A percentile compares a stretch with the other conserved stretches of the same genome.
Conservation (phyloP, 2,888 invertebrate genomes). For the Coenonympha glycerion region DNA sequence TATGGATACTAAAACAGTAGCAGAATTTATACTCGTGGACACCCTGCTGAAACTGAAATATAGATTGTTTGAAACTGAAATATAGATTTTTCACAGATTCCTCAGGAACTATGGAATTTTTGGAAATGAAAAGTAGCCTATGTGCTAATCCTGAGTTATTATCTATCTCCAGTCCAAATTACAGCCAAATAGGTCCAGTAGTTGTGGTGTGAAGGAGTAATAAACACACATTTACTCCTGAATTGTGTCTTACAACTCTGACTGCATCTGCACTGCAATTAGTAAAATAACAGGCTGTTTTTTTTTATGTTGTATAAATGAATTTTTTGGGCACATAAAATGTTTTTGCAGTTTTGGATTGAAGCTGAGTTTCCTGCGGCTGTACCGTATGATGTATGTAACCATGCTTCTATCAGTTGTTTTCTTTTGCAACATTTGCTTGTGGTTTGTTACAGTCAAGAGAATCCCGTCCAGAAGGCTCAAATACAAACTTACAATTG, state of each 20-base stretch:
- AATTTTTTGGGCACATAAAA: background rate
- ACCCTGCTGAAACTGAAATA: no score
- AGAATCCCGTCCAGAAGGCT: slow-evolving; percentile 49
- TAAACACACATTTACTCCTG: no score
- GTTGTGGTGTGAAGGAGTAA: no score
- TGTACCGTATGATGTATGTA: slow-evolving; percentile 61
- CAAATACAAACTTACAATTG: slow-evolving; percentile 52
- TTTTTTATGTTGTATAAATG: background rate
- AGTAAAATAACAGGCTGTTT: background rate
- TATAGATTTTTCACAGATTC: no score
- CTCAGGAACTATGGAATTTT: no score
- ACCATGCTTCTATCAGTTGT: slow-evolving; percentile 61
- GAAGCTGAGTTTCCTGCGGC: slow-evolving; percentile 59
- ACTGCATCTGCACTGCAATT: background rate
- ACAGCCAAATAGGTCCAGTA: no score
- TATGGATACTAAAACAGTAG: no score
- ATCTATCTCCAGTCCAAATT: no score
- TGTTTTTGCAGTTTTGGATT: slow-evolving; percentile 55
- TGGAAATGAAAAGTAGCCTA: background rate
- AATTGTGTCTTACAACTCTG: no score
- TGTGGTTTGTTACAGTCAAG: slow-evolving; percentile 65
- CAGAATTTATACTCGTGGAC: no score
- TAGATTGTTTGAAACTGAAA: no score
- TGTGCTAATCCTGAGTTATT: no score
- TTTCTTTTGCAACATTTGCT: slow-evolving; percentile 63